Percentiles rank a stretch among this genome's conserved stretches.
Conservation (phyloP, 2,888 invertebrate genomes). For the Agrilus mali region DNA sequence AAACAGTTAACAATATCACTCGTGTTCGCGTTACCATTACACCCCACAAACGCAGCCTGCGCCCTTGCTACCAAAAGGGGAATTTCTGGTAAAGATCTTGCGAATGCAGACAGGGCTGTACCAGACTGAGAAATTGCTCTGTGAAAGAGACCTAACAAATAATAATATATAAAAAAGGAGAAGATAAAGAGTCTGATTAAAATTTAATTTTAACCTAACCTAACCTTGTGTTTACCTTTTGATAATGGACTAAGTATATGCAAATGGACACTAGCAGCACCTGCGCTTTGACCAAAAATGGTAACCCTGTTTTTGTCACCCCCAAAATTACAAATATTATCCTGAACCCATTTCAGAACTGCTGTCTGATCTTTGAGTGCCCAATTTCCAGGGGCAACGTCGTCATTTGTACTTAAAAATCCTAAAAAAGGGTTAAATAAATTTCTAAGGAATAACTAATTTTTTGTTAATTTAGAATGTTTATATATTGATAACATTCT, state of each 20-base stretch:
- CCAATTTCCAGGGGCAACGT: constrained; percentile 36
- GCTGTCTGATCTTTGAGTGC: constrained; percentile 38
- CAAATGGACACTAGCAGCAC: constrained; percentile 35
- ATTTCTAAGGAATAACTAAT: too few species aligned
- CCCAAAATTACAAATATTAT: constrained; percentile 33
- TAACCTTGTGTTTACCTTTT: constrained; percentile 18
- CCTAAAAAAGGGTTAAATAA: constrained; percentile 20
- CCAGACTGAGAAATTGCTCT: constrained; percentile 38
- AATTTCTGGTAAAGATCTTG: constrained; percentile 21
- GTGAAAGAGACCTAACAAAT: constrained; percentile 31
- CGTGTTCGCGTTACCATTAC: constrained; percentile 25
- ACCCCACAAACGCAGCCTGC: constrained; percentile 33
- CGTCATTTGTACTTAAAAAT: constrained; percentile 36
- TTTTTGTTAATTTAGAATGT: too few species aligned
- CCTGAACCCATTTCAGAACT: constrained; percentile 36
- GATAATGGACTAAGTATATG: constrained; percentile 36
- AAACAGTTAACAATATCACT: constrained; percentile 31
- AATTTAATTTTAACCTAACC: too few species aligned
- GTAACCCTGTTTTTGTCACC: constrained; percentile 35
- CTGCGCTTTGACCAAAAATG: constrained; percentile 38
- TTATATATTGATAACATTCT: constrained; percentile 5
- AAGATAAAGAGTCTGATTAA: too few species aligned
- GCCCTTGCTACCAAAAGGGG: constrained; percentile 24
- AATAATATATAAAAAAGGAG: too few species aligned
- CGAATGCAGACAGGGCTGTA: constrained; percentile 31